phyloP scores from a whole-genome alignment of 2,113 vertebrate species.

The Pungitius pungitius region DNA sequence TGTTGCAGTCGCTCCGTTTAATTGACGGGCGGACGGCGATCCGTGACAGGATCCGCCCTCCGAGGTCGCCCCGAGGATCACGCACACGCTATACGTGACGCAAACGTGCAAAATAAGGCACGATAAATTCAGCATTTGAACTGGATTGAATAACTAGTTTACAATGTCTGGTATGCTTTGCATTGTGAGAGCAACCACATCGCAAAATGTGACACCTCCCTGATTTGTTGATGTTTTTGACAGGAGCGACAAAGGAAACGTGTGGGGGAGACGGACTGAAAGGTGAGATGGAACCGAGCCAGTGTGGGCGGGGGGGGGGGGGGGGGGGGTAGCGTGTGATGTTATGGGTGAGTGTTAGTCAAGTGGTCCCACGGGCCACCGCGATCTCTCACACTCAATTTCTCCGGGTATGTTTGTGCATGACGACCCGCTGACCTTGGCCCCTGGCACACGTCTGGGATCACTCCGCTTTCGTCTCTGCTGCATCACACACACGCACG shows the following conservation, averaged over 20 bases:
- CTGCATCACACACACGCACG: conserved; percentile 48
- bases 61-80: background rate
- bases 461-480: conserved; percentile 51
- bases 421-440: conserved; percentile 59
- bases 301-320: conserved; percentile 15
- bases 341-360: conserved; percentile 55
- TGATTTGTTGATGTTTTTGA: conserved; percentile 28
- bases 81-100: too few relatives aligned
- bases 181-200: background rate
- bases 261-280: background rate
- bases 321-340: conserved; percentile 32
- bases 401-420: conserved; percentile 69
- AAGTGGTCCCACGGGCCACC: conserved; percentile 53
- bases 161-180: background rate
- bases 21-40: conserved; percentile 1
- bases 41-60: background rate
- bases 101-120: background rate
- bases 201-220: conserved; percentile 1
- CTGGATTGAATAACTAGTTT: background rate
- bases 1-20: conserved; percentile 1
- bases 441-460: conserved; percentile 64
- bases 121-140: background rate
- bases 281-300: background rate
- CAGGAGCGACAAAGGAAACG: background rate
- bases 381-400: conserved; percentile 59